phyloP scores from a whole-genome alignment of 2,888 invertebrate genomes.

The Pristionchus fissidentatus region DNA sequence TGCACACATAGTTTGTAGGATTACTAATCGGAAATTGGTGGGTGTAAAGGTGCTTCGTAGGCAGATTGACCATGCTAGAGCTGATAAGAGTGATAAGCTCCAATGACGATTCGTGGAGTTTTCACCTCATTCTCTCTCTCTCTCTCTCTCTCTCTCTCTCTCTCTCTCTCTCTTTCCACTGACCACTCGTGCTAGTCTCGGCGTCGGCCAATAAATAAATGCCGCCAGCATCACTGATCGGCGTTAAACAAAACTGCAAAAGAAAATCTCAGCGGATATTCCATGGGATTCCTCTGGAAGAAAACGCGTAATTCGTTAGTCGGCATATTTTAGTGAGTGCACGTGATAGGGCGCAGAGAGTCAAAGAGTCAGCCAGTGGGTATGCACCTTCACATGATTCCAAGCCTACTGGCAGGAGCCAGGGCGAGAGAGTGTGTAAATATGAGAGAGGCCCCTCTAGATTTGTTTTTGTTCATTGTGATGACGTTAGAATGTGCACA shows the following conservation, averaged over 20 bases:
- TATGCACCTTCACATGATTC: neutral
- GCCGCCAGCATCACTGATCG: neutral
- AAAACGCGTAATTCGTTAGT: too few relatives aligned
- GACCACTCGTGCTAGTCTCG: neutral
- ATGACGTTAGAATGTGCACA: too few relatives aligned
- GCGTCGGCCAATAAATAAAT: constrained; percentile 35
- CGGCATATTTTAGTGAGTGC: too few relatives aligned
- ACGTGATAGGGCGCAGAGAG: too few relatives aligned
- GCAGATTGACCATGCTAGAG: constrained; percentile 21
- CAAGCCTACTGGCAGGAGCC: too few relatives aligned
- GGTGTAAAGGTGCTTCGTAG: neutral
- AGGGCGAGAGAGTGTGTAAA: too few relatives aligned
- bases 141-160: neutral
- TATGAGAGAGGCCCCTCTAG: too few relatives aligned
- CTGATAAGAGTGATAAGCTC: constrained; percentile 11
- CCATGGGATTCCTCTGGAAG: too few relatives aligned
- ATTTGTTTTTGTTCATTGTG: too few relatives aligned
- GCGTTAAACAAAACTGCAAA: neutral
- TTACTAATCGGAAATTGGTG: neutral
- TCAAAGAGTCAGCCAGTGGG: neutral
- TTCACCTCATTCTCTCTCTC: neutral
- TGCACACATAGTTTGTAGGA: neutral
- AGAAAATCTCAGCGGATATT: too few relatives aligned
- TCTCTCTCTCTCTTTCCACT: neutral
- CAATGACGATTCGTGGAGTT: constrained; percentile 10